Evolutionary conservation across 2,113 vertebrate species (phyloP).

Genomic region (Embiotoca jacksoni): DNA sequence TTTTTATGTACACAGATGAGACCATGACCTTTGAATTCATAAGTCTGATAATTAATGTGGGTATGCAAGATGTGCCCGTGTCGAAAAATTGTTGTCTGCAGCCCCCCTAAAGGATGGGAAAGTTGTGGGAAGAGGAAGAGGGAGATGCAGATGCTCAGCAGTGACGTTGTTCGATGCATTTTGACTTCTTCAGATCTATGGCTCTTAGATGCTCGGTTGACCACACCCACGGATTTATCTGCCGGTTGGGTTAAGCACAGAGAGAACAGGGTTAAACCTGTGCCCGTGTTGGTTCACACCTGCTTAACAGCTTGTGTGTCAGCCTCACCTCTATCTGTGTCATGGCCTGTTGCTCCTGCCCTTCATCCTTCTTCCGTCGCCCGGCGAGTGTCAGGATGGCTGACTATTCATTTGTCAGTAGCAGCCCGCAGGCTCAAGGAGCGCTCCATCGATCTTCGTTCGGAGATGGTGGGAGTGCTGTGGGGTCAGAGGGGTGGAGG

Average conservation of each 20-base stretch:
- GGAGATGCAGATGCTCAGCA: not conserved
- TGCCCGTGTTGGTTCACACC: not conserved
- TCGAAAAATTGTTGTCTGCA: not conserved
- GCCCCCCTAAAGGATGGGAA: not conserved
- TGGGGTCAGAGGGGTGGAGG: conserved; percentile 5
- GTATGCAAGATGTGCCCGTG: not conserved
- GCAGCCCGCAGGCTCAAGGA: conserved; percentile 30
- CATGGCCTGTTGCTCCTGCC: conserved; percentile 6
- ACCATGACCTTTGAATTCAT: not conserved
- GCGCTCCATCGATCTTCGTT: conserved; percentile 60
- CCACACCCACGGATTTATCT: not conserved
- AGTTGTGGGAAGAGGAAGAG: not conserved
- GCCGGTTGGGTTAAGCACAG: no score
- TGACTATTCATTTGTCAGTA: conserved; percentile 54
- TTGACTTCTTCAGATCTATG: not conserved
- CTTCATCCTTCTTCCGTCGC: conserved; percentile 52
- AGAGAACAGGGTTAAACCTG: conserved; percentile 19
- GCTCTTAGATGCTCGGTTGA: not conserved
- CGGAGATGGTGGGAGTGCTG: conserved; percentile 32
- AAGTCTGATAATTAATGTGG: not conserved
- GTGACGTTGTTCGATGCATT: not conserved
- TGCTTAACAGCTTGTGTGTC: conserved; percentile 18
- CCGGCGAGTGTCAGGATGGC: conserved; percentile 35
- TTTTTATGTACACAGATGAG: not conserved
- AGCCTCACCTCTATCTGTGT: not conserved